phyloP scores from a whole-genome alignment of 1,140 invertebrate genomes.

The Hormaphis cornu region DNA sequence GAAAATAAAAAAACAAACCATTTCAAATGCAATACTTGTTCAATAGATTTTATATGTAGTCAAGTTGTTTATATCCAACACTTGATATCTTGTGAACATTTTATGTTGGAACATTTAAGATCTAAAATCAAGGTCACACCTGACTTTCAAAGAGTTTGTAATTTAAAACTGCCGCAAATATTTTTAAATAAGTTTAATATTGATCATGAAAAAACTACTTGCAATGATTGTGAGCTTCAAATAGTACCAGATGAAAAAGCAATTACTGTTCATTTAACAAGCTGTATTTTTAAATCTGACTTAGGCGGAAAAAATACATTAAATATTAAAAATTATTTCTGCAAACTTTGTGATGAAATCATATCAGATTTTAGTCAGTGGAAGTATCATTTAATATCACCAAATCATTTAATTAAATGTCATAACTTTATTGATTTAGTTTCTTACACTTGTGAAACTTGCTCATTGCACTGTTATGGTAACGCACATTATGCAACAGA shows the following conservation, averaged over 20 bases:
- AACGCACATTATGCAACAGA: background rate
- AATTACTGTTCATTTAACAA: background rate
- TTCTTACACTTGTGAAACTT: slow-evolving; percentile 17
- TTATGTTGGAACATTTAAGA: slow-evolving; percentile 1
- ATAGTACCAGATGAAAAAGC: background rate
- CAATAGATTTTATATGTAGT: slow-evolving; percentile 10
- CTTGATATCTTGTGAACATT: slow-evolving; percentile 10
- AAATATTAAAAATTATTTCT: background rate
- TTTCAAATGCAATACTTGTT: slow-evolving; percentile 16
- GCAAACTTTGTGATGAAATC: background rate
- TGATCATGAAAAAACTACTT: background rate
- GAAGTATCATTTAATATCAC: background rate
- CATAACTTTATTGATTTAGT: background rate
- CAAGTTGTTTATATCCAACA: slow-evolving; percentile 12
- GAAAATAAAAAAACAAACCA: background rate
- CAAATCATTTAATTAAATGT: slow-evolving; percentile 11
- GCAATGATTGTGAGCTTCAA: background rate
- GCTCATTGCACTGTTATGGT: slow-evolving; percentile 8
- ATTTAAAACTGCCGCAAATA: slow-evolving; percentile 7
- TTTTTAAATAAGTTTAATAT: slow-evolving; percentile 5
- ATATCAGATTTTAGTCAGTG: background rate
- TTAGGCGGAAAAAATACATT: background rate
- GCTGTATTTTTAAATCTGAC: background rate
- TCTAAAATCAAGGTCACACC: background rate
- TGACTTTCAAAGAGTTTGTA: background rate